Evolutionary conservation across 2,888 invertebrate genomes (phyloP).

Genomic region (Plagiodera versicolora): DNA sequence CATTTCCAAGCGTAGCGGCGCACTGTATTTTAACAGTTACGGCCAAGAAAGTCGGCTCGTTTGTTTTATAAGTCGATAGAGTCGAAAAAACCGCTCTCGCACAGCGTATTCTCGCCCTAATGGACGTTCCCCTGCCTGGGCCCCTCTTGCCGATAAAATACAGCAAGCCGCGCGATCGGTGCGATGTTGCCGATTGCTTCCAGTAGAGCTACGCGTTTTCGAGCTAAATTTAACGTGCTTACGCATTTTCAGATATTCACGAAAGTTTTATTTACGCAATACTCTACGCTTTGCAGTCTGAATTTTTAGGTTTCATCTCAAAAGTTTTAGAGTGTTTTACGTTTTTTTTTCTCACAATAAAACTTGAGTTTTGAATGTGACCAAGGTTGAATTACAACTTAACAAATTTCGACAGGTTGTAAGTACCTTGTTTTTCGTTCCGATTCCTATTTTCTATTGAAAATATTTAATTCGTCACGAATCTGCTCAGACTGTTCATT

Average conservation of each 20-base stretch:
- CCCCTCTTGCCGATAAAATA: slow-evolving; percentile 50
- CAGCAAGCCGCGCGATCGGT: slow-evolving; percentile 25
- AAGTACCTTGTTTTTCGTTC: too few species aligned
- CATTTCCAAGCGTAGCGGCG: slow-evolving; percentile 31
- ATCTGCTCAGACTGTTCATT: too few species aligned
- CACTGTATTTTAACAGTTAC: slow-evolving; percentile 35
- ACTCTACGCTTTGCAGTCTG: too few species aligned
- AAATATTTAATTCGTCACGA: too few species aligned
- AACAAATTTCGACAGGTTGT: too few species aligned
- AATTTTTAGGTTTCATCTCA: too few species aligned
- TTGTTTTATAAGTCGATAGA: slow-evolving; percentile 45
- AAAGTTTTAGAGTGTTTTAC: too few species aligned
- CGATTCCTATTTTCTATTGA: too few species aligned
- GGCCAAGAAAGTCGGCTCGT: slow-evolving; percentile 49
- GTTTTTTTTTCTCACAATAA: too few species aligned
- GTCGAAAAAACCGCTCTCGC: slow-evolving; percentile 22
- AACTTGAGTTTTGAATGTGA: too few species aligned
- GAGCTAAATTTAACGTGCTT: neutral
- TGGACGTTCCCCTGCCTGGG: slow-evolving; percentile 48
- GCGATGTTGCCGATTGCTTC: neutral
- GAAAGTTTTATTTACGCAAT: too few species aligned
- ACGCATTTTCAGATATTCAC: neutral
- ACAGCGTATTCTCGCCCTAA: slow-evolving; percentile 32
- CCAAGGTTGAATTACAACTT: too few species aligned
- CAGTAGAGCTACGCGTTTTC: neutral